A percentile compares a stretch with the other conserved stretches of the same genome.
These are phyloP conservation scores for Rhopalosiphum nymphaeae DNA, from an alignment of 2,888 invertebrate species.

Conservation along the genomic window DNA sequence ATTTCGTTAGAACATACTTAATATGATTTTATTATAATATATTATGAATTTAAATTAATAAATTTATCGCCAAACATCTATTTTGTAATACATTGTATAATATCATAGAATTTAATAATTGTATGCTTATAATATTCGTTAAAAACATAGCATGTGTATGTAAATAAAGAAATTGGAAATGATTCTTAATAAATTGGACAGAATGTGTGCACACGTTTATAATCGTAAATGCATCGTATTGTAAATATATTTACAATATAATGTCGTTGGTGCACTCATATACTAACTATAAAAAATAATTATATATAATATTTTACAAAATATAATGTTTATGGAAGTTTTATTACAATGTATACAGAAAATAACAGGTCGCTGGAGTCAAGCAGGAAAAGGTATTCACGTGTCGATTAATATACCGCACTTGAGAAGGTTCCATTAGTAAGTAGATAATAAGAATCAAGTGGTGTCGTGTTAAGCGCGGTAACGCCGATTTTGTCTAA, in stretches of 20 bases:
- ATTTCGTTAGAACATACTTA: not conserved
- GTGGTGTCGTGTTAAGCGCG: not conserved
- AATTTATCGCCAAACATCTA: not conserved
- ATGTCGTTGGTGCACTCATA: not conserved
- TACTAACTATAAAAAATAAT: not conserved
- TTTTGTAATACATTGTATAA: not conserved
- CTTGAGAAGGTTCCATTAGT: slow-evolving; percentile 9
- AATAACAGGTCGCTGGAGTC: not conserved
- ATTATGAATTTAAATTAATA: not conserved
- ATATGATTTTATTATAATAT: not conserved
- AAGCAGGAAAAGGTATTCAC: not conserved
- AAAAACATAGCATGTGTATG: not conserved
- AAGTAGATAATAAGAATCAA: not conserved
- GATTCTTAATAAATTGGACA: not conserved
- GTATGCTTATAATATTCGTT: not conserved
- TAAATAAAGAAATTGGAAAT: not conserved
- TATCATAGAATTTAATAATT: not conserved
- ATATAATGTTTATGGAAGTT: not conserved
- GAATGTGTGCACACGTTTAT: too few species aligned
- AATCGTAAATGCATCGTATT: too few species aligned
- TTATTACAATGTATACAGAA: not conserved
- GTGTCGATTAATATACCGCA: not conserved
- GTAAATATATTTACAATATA: not conserved
- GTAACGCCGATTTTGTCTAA: not conserved
- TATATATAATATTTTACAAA: not conserved